A percentile compares a stretch with the other conserved stretches of the same genome.
Conservation (phyloP, 2,888 invertebrate species). For the Phrixothrix hirtus region DNA sequence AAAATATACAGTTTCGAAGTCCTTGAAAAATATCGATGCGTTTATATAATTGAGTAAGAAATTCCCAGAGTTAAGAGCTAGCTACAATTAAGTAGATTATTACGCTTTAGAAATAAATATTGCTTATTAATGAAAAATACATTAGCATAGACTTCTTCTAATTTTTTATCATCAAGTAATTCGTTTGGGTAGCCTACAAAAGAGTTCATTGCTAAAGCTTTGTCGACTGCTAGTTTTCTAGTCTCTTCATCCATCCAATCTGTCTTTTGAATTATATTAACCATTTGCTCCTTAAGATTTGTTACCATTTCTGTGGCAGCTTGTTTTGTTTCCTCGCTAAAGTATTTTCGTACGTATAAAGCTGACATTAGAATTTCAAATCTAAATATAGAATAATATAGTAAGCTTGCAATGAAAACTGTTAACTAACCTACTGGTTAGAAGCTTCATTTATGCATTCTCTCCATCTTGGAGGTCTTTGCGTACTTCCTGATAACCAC, state of each 20-base stretch:
- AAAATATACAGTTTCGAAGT: neutral
- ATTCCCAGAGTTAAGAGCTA: neutral
- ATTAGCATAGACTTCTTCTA: constrained; percentile 73
- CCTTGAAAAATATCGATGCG: constrained; percentile 62
- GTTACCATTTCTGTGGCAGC: constrained; percentile 85
- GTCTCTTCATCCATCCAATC: constrained; percentile 72
- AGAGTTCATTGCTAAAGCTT: constrained; percentile 71
- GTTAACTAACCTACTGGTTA: constrained; percentile 7
- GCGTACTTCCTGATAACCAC: constrained; percentile 79
- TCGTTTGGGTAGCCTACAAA: constrained; percentile 88
- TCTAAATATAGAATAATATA: constrained; percentile 50
- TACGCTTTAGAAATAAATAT: no score
- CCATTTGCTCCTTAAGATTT: constrained; percentile 81
- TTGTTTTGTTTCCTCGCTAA: constrained; percentile 79
- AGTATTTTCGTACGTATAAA: constrained; percentile 78
- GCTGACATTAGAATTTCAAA: constrained; percentile 73
- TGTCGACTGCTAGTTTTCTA: constrained; percentile 62
- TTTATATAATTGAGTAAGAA: constrained; percentile 58
- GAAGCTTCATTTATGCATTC: constrained; percentile 25
- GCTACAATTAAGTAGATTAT: neutral
- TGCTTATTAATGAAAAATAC: constrained; percentile 49
- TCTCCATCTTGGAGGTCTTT: constrained; percentile 56
- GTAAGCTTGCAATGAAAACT: constrained; percentile 2
- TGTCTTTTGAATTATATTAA: constrained; percentile 74
- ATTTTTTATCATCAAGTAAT: constrained; percentile 73